Percentiles rank a stretch among this genome's conserved stretches.
Evolutionary conservation across 1,140 invertebrate genomes (phyloP).

Genomic region (Pemphigus obesinymphae): DNA sequence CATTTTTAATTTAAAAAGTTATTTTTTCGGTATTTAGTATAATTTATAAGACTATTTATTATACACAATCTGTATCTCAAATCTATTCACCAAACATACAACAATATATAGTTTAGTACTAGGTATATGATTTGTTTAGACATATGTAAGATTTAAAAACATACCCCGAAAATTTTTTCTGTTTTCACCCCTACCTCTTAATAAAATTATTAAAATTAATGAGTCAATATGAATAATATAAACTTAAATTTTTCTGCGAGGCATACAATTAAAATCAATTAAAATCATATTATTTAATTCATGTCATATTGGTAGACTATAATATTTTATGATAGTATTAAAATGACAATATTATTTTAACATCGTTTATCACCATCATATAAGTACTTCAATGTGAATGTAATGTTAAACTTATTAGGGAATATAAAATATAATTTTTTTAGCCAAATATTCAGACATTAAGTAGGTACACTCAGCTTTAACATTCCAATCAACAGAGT

Average conservation of each 20-base stretch:
- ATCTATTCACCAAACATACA: no score
- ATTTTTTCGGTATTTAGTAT: no score
- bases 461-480: background rate
- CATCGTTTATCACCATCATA: background rate
- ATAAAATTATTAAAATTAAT: background rate
- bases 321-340: background rate
- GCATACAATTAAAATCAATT: background rate
- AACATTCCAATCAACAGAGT: slow-evolving; percentile 11
- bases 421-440: background rate
- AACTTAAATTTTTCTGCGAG: background rate
- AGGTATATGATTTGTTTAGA: no score
- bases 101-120: no score
- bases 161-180: no score
- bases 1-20: no score
- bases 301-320: background rate
- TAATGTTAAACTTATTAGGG: background rate
- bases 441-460: background rate
- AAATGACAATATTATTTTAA: background rate
- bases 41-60: no score
- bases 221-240: background rate
- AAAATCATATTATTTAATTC: background rate
- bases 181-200: no score
- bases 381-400: background rate
- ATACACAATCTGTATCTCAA: no score
- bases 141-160: no score